Evolutionary conservation across 2,113 vertebrate genomes (phyloP), one percentile per base, ranked within the genome.

Genomic region (Etheostoma cragini): DNA sequence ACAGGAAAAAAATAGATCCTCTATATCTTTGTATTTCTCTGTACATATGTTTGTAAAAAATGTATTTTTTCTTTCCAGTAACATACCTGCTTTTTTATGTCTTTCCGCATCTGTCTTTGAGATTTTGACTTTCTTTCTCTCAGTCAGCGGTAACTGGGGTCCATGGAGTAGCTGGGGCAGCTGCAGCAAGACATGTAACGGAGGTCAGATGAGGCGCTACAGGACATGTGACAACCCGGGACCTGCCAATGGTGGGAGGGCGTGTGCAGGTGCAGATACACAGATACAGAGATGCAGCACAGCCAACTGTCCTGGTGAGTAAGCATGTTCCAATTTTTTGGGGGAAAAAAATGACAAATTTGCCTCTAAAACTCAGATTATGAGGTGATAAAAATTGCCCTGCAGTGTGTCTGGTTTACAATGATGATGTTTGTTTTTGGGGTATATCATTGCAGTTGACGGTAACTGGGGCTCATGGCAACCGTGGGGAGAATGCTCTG

Each of bases 391-490:
- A 15, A 14, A 1, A 19, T 6, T 0, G 0, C 30, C 33, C 45
- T 38, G 5, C 11, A 8, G 1, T 42, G 14, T 30, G 33, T 26
- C 15, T 46, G 11, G n/a, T 14, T 33, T n/a, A n/a, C 4, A 0
- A 0, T 64, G 21, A 42, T 42, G 35, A 38, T 42, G 38, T 15
- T 30, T 72, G 6, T 73, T 38, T 3, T 61, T 2, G 11, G 5
- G 58, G 17, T 85, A 70, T 57, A 24, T 66, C 10, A 62, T 83
- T 91, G 11, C 90, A 99, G 98, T 97, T 88, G 95, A 99, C 90
- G 98, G 98, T 64, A 96, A 91, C 72, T 99, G 98, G 98, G 96
- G 96, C 7, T 87, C 89, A 8, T 99, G 98, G 98, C 97, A 98
- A 17, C 61, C 92, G 0, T 99, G 98, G 98, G 96, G 92, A 76